phyloP scores from a whole-genome alignment of 92 coral and sea anemone genomes.

The Montipora capitata region DNA sequence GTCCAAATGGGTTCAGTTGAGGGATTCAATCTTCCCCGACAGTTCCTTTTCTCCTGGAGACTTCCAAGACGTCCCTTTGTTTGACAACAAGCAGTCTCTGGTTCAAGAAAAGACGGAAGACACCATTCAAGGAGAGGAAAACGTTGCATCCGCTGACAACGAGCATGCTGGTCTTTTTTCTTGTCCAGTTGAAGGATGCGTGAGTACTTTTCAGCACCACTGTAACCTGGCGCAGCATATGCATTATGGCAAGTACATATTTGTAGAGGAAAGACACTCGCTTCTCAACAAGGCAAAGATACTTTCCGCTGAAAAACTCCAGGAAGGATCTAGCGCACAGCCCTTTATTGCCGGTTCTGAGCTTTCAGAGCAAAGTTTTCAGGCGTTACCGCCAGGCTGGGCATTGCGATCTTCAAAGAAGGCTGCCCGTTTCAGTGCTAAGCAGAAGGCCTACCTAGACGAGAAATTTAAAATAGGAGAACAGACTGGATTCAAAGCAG shows the following conservation, averaged over 20 bases:
- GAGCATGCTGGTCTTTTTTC: constrained; percentile 22
- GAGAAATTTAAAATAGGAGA: constrained; percentile 66
- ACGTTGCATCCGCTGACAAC: neutral
- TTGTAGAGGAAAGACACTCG: constrained; percentile 30
- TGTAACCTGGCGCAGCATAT: constrained; percentile 52
- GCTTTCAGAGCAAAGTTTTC: neutral
- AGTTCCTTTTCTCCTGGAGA: constrained; percentile 1
- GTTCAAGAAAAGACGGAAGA: neutral
- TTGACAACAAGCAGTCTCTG: neutral
- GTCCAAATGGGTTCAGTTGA: constrained; percentile 1
- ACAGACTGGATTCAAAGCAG: constrained; percentile 61
- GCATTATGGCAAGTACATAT: constrained; percentile 55
- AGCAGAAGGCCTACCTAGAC: constrained; percentile 67
- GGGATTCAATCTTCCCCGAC: neutral
- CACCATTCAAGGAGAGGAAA: constrained; percentile 1
- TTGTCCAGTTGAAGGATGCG: constrained; percentile 64
- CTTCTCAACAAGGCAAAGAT: constrained; percentile 65
- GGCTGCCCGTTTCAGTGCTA: constrained; percentile 50
- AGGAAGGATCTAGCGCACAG: constrained; percentile 55
- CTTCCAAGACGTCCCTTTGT: constrained; percentile 5
- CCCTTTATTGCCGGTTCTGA: constrained; percentile 29
- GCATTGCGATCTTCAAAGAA: constrained; percentile 45
- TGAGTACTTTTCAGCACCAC: constrained; percentile 46
- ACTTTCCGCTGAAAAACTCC: constrained; percentile 39
- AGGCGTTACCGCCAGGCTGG: constrained; percentile 46